phyloP scores from a whole-genome alignment of 2,797 vertebrate species.

The Argya squamiceps region DNA sequence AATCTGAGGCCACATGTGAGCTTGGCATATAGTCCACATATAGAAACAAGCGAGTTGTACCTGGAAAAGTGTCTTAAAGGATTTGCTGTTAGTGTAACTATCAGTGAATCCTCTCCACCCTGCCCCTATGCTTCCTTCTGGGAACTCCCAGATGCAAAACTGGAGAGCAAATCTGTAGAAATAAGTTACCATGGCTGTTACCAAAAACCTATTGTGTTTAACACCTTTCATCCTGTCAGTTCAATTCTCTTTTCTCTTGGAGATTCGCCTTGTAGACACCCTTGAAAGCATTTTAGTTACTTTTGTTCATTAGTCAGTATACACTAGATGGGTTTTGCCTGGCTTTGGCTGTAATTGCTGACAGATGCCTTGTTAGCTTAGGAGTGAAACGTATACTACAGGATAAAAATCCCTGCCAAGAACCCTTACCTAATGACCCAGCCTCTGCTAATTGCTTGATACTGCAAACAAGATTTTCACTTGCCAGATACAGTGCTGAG shows the following conservation, averaged over 20 bases:
- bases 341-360: neutral
- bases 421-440: slow-evolving; percentile 21
- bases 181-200: neutral
- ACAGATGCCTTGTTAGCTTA: neutral
- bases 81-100: neutral
- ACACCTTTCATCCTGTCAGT: neutral
- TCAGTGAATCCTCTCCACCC: neutral
- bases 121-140: neutral
- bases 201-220: neutral
- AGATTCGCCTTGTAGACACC: neutral
- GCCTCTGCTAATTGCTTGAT: slow-evolving; percentile 6
- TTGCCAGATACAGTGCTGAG: neutral
- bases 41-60: neutral
- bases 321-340: neutral
- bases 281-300: neutral
- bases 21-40: neutral
- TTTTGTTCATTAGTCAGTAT: neutral
- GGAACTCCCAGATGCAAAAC: neutral
- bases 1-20: neutral
- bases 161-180: neutral
- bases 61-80: neutral
- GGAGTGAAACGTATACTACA: neutral
- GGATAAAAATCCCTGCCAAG: neutral
- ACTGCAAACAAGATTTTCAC: neutral
- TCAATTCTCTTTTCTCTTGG: neutral